A percentile compares a stretch with the other conserved stretches of the same genome.
phyloP scores from a whole-genome alignment of 2,113 vertebrate species.

The Misgurnus anguillicaudatus region DNA sequence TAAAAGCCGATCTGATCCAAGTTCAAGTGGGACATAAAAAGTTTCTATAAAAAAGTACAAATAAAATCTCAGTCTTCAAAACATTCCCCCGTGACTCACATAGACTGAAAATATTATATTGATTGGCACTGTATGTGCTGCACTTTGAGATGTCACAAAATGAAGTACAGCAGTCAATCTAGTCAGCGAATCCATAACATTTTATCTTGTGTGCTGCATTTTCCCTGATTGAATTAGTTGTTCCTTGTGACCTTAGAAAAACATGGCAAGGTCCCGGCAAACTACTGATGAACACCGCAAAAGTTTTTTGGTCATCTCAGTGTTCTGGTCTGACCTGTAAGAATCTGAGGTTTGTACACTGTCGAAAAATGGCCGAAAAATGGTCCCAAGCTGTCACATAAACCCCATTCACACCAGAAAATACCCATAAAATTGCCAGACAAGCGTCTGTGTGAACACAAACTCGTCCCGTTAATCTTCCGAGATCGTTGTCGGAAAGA shows the following conservation, averaged over 20 bases:
- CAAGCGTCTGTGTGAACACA: no score
- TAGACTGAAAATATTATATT: constrained; percentile 1
- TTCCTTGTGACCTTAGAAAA: not conserved
- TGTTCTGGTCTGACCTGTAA: no score
- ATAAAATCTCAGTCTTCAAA: not conserved
- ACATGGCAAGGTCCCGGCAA: not conserved
- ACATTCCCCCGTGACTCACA: not conserved
- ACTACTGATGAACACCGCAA: not conserved
- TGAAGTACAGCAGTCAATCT: constrained; percentile 30
- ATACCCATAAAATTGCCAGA: no score
- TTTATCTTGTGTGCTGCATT: constrained; percentile 11
- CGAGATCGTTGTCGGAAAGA: no score
- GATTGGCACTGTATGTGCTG: not conserved
- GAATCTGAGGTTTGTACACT: no score
- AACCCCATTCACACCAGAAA: no score
- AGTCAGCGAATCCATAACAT: constrained; percentile 13
- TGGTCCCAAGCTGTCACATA: no score
- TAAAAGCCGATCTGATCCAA: not conserved
- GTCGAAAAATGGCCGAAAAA: no score
- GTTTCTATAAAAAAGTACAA: not conserved
- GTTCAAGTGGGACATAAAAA: not conserved
- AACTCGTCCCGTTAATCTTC: no score
- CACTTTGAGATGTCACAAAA: constrained; percentile 15
- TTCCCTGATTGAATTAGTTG: constrained; percentile 9
- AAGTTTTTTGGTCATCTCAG: no score